These are phyloP conservation scores for Virgularia gustaviana DNA, from an alignment of 92 coral and sea anemone species.

Conservation along the genomic window DNA sequence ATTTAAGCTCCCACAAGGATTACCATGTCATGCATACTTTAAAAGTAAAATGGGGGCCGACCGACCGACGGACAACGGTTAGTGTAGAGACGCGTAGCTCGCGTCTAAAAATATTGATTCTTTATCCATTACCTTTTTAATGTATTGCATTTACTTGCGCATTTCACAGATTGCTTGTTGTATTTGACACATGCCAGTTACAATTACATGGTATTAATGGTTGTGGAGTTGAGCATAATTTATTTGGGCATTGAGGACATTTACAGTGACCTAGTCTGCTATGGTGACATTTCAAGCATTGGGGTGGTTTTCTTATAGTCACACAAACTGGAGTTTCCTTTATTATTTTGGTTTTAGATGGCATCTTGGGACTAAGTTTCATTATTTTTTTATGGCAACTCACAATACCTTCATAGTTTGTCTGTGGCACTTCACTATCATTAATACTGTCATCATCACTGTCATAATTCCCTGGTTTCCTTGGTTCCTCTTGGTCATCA, in stretches of 20 bases:
- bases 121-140: too few relatives aligned
- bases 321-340: not conserved
- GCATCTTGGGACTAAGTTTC: not conserved
- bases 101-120: too few relatives aligned
- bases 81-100: too few relatives aligned
- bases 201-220: constrained; percentile 35
- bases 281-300: constrained; percentile 43
- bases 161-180: not conserved
- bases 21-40: too few relatives aligned
- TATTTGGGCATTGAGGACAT: constrained; percentile 38
- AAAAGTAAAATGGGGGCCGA: too few relatives aligned
- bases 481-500: constrained; percentile 9
- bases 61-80: too few relatives aligned
- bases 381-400: not conserved
- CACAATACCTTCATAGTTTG: not conserved
- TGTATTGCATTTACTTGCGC: too few relatives aligned
- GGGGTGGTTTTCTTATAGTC: constrained; percentile 29
- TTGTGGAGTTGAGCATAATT: constrained; percentile 12
- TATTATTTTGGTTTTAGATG: not conserved
- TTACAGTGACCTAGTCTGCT: constrained; percentile 24
- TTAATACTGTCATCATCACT: constrained; percentile 31
- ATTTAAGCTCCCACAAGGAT: too few relatives aligned
- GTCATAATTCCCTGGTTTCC: not conserved
- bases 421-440: not conserved
- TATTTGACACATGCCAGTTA: constrained; percentile 21